These are phyloP conservation scores for Rotaria magnacalcarata DNA, from an alignment of 2,888 invertebrate species.

Conservation along the genomic window DNA sequence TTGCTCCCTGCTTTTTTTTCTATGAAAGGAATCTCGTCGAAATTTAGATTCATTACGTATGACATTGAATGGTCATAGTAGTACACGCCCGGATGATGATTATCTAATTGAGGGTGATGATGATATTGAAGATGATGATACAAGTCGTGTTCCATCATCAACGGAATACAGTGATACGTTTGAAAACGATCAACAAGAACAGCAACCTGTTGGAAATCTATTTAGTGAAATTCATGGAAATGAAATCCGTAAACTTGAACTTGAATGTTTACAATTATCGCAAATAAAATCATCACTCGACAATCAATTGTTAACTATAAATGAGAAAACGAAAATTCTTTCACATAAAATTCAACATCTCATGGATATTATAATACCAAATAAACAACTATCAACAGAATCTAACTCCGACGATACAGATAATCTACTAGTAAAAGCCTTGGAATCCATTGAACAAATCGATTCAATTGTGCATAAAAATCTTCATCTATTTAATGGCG, in stretches of 20 bases:
- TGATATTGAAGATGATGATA: constrained; percentile 28
- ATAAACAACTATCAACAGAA: not conserved
- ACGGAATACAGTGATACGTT: constrained; percentile 2
- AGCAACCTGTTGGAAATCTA: constrained; percentile 23
- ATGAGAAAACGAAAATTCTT: constrained; percentile 4
- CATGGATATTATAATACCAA: not conserved
- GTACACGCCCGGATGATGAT: not conserved
- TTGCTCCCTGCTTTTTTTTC: not conserved
- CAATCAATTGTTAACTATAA: not conserved
- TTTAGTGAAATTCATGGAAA: constrained; percentile 27
- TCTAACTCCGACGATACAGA: not conserved
- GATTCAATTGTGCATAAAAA: not conserved
- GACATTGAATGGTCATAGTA: not conserved
- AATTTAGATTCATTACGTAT: constrained; percentile 11
- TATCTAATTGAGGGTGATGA: not conserved
- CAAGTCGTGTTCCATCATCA: not conserved
- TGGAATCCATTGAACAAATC: not conserved
- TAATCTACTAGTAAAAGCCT: not conserved
- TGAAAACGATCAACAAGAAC: not conserved
- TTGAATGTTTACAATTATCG: not conserved
- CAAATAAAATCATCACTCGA: constrained; percentile 3
- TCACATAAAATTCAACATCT: not conserved
- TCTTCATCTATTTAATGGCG: not conserved
- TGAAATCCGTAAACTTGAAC: constrained; percentile 26
- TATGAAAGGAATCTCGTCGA: not conserved